Evolutionary conservation across 2,888 invertebrate species (phyloP), one percentile per base, ranked within the genome.

Genomic region (Ormyrus thymus): DNA sequence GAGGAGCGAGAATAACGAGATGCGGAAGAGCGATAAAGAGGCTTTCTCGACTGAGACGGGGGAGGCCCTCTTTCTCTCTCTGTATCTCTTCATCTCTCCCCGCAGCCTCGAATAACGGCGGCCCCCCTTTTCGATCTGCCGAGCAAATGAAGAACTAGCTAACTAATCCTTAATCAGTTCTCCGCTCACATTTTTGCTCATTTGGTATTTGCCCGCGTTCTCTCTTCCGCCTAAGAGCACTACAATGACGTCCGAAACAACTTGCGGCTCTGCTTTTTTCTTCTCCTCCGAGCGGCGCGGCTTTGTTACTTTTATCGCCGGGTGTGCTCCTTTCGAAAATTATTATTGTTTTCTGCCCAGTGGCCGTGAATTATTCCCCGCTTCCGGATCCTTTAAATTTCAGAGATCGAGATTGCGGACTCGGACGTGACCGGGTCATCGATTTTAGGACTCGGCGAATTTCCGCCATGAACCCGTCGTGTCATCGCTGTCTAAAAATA

Each of bases 1-100:
- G 81, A 75, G 75, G 74, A 62, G 59, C 68, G 78, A 78, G 78
- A 78, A 76, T 76, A 76, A 72, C 71, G 78, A 81, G 81, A 81
- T 79, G 69, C 78, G 78, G 76, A 81, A 79, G 71, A 59, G 50
- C 64, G 81, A 81, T 81, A 79, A 78, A 76, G 66, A 72, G 64
- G 46, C 72, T 65, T 73, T 61, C 69, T 61, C 73, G 50, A 55
- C 11, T 56, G 76, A 13, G 56, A 13, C 13, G 56, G 64, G 59
- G 66, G 71, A 66, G 72, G 58, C 45, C 50, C 65, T 81, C 76
- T 82, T 59, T 80, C 77, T 69, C 79, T 80, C 69, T 81, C 79
- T 73, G 11, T 56, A 64, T 73, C 72, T 62, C 59, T 71, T 71
- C 71, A 61, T 71, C 71, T 46, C 50, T 61, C 29, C 45, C 56